Evolutionary conservation across 2,797 vertebrate genomes (phyloP).

Genomic region (Hozukius guyotensis): DNA sequence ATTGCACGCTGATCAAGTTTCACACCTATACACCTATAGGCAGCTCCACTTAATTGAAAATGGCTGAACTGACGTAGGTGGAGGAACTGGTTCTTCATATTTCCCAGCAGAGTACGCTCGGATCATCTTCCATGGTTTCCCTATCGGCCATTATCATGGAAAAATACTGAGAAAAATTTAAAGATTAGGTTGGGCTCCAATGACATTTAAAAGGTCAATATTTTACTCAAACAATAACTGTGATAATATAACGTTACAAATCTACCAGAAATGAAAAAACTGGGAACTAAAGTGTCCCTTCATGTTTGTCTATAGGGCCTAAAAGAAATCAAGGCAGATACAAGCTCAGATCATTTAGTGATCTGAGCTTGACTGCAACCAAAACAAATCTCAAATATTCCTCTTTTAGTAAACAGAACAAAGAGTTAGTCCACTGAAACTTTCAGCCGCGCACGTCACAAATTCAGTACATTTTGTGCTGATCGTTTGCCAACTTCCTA

Average conservation of each 20-base stretch:
- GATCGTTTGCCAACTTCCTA: neutral
- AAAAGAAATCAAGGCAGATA: neutral
- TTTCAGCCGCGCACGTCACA: too few relatives aligned
- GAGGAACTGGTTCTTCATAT: slow-evolving; percentile 55
- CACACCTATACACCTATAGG: slow-evolving; percentile 8
- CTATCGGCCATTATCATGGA: slow-evolving; percentile 13
- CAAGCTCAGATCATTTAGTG: too few relatives aligned
- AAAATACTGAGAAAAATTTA: slow-evolving; percentile 6
- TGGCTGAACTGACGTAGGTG: slow-evolving; percentile 17
- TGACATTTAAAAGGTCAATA: slow-evolving; percentile 32
- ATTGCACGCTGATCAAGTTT: slow-evolving; percentile 44
- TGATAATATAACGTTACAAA: slow-evolving; percentile 12
- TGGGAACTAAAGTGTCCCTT: neutral
- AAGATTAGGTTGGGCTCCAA: neutral
- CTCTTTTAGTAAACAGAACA: neutral
- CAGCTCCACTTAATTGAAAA: slow-evolving; percentile 13
- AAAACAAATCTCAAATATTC: neutral
- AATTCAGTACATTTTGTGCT: neutral
- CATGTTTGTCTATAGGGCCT: neutral
- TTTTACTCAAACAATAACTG: slow-evolving; percentile 3
- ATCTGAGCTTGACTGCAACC: neutral
- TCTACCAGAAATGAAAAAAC: neutral
- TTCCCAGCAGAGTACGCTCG: slow-evolving; percentile 17
- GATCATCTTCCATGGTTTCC: slow-evolving; percentile 50
- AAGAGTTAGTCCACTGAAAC: neutral